Evolutionary conservation across 1,140 invertebrate genomes (phyloP), one percentile per base, ranked within the genome.

Genomic region (Drosophila micromelanica): DNA sequence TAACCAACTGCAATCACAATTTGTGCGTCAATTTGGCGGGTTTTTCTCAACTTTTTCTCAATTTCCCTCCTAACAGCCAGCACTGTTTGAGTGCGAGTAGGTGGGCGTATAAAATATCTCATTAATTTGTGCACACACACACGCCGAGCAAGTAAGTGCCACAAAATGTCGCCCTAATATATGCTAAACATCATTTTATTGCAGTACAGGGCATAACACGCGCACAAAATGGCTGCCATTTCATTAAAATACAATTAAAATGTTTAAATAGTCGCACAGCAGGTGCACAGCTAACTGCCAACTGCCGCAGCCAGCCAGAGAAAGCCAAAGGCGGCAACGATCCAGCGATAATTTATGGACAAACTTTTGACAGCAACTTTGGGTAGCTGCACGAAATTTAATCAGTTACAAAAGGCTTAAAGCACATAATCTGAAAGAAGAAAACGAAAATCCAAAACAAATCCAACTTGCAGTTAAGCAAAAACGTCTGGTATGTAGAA

Each of bases 121-220:
- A 85, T 85, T 85, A 85, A 85, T 86, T 85, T 85, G 68, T 80
- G 80, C 81, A 77, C 77, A 69, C 80, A 57, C 42, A 49, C 52
- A 56, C 54, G 38, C 30, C 17, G 60, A 12, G 62, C 72, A 6
- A 67, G 80, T 72, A 74, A 79, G 81, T 75, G 67, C 78, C 48
- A 46, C 64, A 73, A 32, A 73, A 73, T 73, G 70, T 73, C 55
- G 55, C 63, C 70, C 59, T 54, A 60, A 73, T 73, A 67, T 73
- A 73, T 54, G 63, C 70, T 73, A 68, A 73, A 73, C 64, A 73
- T 73, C 60, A 73, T 73, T 73, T 73, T 68, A 68, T 73, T 65
- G 62, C 69, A 72, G 46, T 38, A 51, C 45, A 42, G 46, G 54
- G 51, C 55, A 52, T 54, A 55, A 23, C 52, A 32, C 35, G 43